Evolutionary conservation across 1,140 invertebrate species (phyloP), one percentile per base, ranked within the genome.

Genomic region (Cotesia vestalis): DNA sequence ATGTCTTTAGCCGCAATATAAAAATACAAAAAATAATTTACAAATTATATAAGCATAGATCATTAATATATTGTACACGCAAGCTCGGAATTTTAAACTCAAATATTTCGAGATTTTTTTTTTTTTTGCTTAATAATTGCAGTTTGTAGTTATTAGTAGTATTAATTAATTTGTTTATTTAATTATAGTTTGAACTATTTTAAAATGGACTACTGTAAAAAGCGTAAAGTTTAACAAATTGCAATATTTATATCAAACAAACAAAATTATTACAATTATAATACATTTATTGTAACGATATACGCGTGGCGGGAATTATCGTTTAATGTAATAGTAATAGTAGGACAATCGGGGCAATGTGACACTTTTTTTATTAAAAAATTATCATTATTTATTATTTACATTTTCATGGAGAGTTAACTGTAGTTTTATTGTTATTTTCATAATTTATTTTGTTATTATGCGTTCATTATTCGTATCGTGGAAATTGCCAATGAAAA

Each of bases 21-120:
- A 78, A 78, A 78, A 77, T 77, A 78, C 74, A 78, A 76, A 77
- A 78, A 78, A 78, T 78, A 78, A 78, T 78, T 78, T 78, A 78
- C 73, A 77, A 77, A 76, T 76, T 68, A 75, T 76, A 76, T 77
- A 78, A 77, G 72, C 71, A 75, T 63, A 68, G 66, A 52, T 71
- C 34, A 63, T 62, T 62, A 63, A 63, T 52, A 35, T 59, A 71
- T 71, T 52, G 62, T 59, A 40, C 52, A 61, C 34, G 27, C 34
- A 51, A 60, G 68, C 55, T 35, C 9, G 6, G 35, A 62, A 27
- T 60, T 20, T 53, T 53, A 53, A 53, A 52, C 20, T 27, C 9
- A 12, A 20, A 53, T 53, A 57, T 59, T 35, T 57, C 66, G 57
- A 59, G 57, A 59, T 59, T 17, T 20, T n/a, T 17, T 17, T 17